Evolutionary conservation across 2,888 invertebrate species (phyloP), one percentile per base, ranked within the genome.

Genomic region (Hipparchia semele): DNA sequence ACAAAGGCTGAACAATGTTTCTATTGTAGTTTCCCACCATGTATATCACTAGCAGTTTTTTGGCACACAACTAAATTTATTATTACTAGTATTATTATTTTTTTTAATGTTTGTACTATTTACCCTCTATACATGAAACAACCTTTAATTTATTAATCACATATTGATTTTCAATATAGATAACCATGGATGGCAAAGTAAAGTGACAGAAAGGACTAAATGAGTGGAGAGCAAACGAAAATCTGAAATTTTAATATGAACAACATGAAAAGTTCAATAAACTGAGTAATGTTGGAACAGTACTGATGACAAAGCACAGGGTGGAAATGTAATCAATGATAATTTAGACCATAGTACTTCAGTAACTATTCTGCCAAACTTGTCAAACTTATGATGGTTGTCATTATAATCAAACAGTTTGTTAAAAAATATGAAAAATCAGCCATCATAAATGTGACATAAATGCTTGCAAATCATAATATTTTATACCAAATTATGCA

Each of bases 301-400:
- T 82, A 82, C 82, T 81, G 86, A 86, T 85, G 86, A 83, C 84
- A 82, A 82, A 83, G 82, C 86, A 84, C 88, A 86, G 87, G 91
- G 92, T 92, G 90, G 92, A 91, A 92, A 93, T 92, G 93, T 92
- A 93, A 93, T 91, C 92, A 90, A 87, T 88, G 86, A 90, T 86
- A 90, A 88, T 86, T 89, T 87, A 91, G 90, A 90, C 39, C 82
- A 84, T 86, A 87, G 86, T 86, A 82, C 83, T 80, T 84, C 76
- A 78, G 78, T 84, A 76, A 78, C 78, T 75, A 75, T 78, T 78
- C 80, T 81, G 80, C 79, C 79, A 78, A 79, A 80, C 65, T 75
- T 82, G 86, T 87, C 87, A 90, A 85, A 80, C 89, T 89, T 86
- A 86, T 89, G 86, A 88, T 80, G 82, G 86, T 86, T 85, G 79